Percentiles rank a stretch among this genome's conserved stretches.
Evolutionary conservation across 2,113 vertebrate species (phyloP).

Genomic region (Plestiodon gilberti): DNA sequence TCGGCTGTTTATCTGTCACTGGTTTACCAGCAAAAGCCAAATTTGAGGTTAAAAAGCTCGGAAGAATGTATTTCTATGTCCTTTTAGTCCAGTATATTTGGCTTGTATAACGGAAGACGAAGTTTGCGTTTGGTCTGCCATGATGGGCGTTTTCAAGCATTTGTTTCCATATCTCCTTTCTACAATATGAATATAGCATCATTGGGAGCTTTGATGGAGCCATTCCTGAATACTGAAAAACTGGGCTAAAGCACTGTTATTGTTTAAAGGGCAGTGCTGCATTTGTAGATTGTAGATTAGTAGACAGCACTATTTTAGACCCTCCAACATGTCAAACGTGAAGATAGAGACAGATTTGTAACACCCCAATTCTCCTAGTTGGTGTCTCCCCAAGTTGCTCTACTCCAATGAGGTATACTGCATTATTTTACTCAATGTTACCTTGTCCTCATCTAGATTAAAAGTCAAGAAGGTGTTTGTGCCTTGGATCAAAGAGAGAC

Average conservation of each 20-base stretch:
- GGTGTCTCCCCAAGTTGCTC: too few relatives aligned
- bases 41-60: not conserved
- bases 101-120: not conserved
- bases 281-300: too few relatives aligned
- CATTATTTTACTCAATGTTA: too few relatives aligned
- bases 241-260: not conserved
- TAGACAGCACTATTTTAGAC: too few relatives aligned
- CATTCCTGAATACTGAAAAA: not conserved
- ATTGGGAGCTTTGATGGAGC: not conserved
- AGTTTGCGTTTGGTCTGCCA: not conserved
- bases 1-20: not conserved
- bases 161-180: conserved; percentile 6
- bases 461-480: too few relatives aligned
- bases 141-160: not conserved
- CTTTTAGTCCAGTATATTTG: not conserved
- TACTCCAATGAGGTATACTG: too few relatives aligned
- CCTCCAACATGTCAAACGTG: too few relatives aligned
- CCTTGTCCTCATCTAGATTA: too few relatives aligned
- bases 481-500: too few relatives aligned
- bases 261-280: not conserved
- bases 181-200: not conserved
- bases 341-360: too few relatives aligned
- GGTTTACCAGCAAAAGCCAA: not conserved
- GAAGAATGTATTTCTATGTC: not conserved
- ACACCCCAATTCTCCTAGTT: too few relatives aligned